Evolutionary conservation across 2,797 vertebrate species (phyloP).

Genomic region (Mycteria americana): DNA sequence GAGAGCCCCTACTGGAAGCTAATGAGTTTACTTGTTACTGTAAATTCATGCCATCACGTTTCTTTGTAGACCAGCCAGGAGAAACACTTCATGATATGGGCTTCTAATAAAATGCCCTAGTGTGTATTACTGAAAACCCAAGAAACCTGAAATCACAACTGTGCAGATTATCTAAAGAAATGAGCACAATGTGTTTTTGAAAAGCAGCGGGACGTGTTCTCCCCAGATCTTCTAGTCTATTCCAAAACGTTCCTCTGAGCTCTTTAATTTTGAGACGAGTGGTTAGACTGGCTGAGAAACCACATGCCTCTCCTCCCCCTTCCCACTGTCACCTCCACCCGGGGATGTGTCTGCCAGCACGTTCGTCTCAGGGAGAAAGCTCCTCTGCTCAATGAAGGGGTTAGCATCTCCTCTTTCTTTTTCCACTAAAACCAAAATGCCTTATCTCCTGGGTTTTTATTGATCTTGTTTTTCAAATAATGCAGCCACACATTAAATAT

Average conservation of each 20-base stretch:
- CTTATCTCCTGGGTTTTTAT: neutral
- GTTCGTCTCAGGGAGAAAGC: neutral
- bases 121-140: neutral
- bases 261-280: neutral
- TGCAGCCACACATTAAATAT: neutral
- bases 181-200: neutral
- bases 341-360: neutral
- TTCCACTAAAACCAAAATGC: neutral
- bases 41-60: neutral
- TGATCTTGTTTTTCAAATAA: neutral
- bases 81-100: neutral
- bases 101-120: neutral
- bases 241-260: neutral
- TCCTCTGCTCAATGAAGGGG: neutral
- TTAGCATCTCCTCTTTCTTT: neutral
- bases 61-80: neutral
- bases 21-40: neutral
- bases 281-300: neutral
- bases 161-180: neutral
- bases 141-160: neutral
- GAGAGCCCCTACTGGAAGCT: neutral
- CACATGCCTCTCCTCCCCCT: neutral
- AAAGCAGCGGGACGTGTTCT: neutral
- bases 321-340: rapidly evolving
- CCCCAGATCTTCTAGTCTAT: neutral